Conservation (phyloP, 2,797 vertebrate species). For the Perodicticus potto region DNA sequence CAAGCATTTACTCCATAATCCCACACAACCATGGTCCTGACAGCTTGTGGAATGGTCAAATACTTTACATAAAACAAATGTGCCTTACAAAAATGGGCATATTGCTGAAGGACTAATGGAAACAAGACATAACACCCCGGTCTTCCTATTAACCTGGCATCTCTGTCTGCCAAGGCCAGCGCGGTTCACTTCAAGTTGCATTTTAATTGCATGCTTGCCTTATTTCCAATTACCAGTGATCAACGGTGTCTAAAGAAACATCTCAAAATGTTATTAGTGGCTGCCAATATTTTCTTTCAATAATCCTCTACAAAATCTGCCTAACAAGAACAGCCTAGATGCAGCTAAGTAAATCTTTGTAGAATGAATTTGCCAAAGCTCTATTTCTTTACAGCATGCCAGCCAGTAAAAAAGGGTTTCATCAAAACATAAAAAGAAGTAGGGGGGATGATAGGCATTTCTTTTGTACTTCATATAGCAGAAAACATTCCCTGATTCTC, state of each 20-base stretch:
- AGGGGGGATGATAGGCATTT: background rate
- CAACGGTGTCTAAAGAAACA: background rate
- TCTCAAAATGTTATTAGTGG: fast-evolving
- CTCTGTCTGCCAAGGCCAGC: background rate
- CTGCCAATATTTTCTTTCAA: background rate
- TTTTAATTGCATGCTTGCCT: background rate
- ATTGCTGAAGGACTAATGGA: background rate
- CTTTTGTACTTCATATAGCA: background rate
- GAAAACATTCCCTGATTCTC: slow-evolving; percentile 21
- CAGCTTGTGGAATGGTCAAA: background rate
- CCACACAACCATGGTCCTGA: background rate
- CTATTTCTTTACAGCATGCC: background rate
- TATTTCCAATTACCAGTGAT: background rate
- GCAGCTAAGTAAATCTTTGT: background rate
- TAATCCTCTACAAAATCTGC: background rate
- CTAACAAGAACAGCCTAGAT: background rate
- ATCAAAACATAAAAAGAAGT: background rate
- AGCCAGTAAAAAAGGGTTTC: background rate
- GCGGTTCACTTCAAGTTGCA: background rate
- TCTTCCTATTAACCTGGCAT: background rate
- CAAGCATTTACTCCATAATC: too few relatives aligned
- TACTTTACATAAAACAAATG: background rate
- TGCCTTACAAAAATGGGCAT: background rate
- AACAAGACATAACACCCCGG: fast-evolving
- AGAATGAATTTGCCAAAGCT: background rate